Base-by-base conservation (phyloP, 2,797 vertebrate genomes). In the Dermochelys coriacea region DNA sequence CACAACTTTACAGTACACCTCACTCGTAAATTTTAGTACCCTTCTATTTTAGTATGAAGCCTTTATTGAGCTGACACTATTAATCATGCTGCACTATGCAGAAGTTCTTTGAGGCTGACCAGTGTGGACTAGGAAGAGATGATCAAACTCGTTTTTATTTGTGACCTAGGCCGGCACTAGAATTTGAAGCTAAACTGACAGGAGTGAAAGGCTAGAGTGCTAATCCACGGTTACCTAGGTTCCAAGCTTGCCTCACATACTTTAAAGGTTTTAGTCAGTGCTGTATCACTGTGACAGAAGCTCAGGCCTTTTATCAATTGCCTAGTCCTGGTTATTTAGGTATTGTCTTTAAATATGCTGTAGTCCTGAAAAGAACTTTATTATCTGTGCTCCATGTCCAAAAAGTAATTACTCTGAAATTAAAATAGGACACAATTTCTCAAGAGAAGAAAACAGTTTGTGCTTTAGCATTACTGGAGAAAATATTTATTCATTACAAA, bases 391-490 rank as follows among this genome's bases (percentile, higher is more conserved):
- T 88, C 12, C 54, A 27, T 49, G 75, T 93, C 87, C 88, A 79
- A 88, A 94, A 93, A 93, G 59, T 87, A 94, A 41, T 50, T 80
- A 82, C 52, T 95, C 86, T 91, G 94, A 96, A 97, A 96, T 95
- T 94, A 93, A 93, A 93, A 54, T 64, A 92, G 79, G 57, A 95
- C 31, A 89, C 21, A 1, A 45, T 95, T 95, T 96, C 78, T 93
- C 34, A 29, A 89, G 80, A 93, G 41, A 91, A 50, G 49, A 87
- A 87, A 19, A 0, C 78, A 74, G 27, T 78, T 52, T 79, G 23
- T 85, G 18, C 59, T 89, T 14, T 71, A 41, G 29, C 78, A 49
- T 84, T 91, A 84, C 0, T 84, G 34, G 82, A 34, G 23, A 1
- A 0, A 1, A 27, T 18, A 29, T 81, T 25, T 85, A 16, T 54